Base-by-base conservation (phyloP, 2,797 vertebrate genomes). In the Parambassis ranga region DNA sequence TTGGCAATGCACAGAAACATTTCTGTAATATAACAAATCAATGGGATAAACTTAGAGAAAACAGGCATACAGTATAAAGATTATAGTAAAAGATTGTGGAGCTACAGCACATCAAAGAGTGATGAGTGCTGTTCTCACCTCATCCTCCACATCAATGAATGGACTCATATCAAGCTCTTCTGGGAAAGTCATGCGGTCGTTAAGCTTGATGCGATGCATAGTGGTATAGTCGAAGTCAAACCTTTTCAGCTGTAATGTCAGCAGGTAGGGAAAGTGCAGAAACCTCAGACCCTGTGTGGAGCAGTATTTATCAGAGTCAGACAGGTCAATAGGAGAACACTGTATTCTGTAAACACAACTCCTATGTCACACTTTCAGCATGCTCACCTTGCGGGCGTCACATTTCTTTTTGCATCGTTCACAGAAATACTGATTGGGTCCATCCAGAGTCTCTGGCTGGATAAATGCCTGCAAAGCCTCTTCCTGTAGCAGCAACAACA, bases 161-260 rank as follows among this genome's bases (percentile, higher is more conserved):
- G 97, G 94, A 83, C 95, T 94, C 97, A 99, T 99, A 86, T 99
- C 98, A 30, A 99, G 86, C 83, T 99, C 96, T 39, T 98, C 98
- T 0, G 97, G 98, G 90, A 99, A 99, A 64, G 95, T 95, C 98
- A 99, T 99, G 74, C 96, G 94, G 82, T 99, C 96, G 22, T 99
- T 99, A 48, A 99, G 91, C 81, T 99, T 99, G 86, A 98, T 99
- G 76, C 97, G 95, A 86, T 99, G 98, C 97, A 99, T 98, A 76
- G 97, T 99, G 89, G 95, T 98, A 85, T 99, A 99, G 91, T 99
- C 98, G 26, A 99, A 99, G 89, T 99, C 98, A 86, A 99, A 99
- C 2, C 98, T 94, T 90, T 99, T 99, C 80, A 99, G 90, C 84
- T 99, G 98, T 49, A 99, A 89, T 0, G 97, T 98, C 86, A 99